These are phyloP conservation scores for Tarsius wallacei DNA, from an alignment of 2,797 vertebrate species.

Conservation along the genomic window DNA sequence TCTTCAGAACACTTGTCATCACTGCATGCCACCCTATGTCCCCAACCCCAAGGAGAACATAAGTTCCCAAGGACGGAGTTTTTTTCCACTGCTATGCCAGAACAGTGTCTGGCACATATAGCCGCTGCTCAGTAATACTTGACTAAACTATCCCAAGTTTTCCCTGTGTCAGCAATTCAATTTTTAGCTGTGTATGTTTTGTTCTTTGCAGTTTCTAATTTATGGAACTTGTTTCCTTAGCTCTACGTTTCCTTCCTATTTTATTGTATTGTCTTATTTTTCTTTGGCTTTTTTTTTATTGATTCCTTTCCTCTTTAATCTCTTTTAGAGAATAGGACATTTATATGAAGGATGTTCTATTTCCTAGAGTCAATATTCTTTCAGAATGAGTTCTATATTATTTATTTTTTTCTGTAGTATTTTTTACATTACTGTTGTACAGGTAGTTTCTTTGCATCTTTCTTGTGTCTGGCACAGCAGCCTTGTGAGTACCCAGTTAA, in stretches of 20 bases:
- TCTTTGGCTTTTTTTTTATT: neutral
- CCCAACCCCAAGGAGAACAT: neutral
- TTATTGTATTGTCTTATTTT: neutral
- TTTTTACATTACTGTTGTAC: neutral
- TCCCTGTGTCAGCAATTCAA: neutral
- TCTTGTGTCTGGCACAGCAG: neutral
- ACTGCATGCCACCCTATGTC: too few relatives aligned
- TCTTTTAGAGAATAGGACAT: neutral
- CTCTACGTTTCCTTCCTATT: constrained; percentile 13
- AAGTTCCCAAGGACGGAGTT: neutral
- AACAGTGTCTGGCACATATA: neutral
- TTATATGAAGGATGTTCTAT: neutral
- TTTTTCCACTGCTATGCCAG: neutral
- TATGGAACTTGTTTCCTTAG: neutral
- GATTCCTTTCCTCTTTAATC: neutral
- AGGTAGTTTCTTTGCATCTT: neutral
- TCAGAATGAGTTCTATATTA: neutral
- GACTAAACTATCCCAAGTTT: neutral
- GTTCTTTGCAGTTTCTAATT: neutral
- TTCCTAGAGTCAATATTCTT: neutral
- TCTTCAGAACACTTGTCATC: neutral
- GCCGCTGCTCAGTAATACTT: neutral
- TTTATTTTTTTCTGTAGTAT: neutral
- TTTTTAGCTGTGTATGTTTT: neutral
- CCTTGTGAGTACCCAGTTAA: neutral